A percentile compares a stretch with the other conserved stretches of the same genome.
These are phyloP conservation scores for Poeciliopsis gracilis DNA, from an alignment of 2,797 vertebrate genomes.

Conservation along the genomic window DNA sequence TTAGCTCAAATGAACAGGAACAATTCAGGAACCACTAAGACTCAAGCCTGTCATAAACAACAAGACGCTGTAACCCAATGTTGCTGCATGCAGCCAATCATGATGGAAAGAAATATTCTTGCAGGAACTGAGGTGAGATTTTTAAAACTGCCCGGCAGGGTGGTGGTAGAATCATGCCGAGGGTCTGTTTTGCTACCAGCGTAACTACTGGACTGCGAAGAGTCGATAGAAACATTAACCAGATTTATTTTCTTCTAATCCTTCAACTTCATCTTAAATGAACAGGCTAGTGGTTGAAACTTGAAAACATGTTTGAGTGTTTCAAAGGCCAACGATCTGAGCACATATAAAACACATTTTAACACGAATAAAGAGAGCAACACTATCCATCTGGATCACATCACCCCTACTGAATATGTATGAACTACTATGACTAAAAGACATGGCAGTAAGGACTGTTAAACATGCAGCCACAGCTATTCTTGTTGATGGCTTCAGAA, in stretches of 20 bases:
- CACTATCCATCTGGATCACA: background rate
- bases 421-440: background rate
- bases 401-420: background rate
- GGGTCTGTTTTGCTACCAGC: background rate
- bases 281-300: background rate
- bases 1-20: no score
- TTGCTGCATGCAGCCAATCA: background rate
- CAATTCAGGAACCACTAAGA: no score
- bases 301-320: background rate
- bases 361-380: background rate
- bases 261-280: background rate
- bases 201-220: background rate
- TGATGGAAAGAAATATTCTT: background rate
- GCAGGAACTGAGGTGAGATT: background rate
- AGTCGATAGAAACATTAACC: background rate
- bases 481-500: background rate
- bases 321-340: background rate
- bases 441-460: background rate
- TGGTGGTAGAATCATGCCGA: background rate
- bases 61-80: no score
- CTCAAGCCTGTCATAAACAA: no score
- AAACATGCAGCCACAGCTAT: background rate
- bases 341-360: background rate
- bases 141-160: background rate
- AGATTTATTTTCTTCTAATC: background rate